Evolutionary conservation across 2,113 vertebrate genomes (phyloP), one percentile per base, ranked within the genome.

Genomic region (Bufo bufo): DNA sequence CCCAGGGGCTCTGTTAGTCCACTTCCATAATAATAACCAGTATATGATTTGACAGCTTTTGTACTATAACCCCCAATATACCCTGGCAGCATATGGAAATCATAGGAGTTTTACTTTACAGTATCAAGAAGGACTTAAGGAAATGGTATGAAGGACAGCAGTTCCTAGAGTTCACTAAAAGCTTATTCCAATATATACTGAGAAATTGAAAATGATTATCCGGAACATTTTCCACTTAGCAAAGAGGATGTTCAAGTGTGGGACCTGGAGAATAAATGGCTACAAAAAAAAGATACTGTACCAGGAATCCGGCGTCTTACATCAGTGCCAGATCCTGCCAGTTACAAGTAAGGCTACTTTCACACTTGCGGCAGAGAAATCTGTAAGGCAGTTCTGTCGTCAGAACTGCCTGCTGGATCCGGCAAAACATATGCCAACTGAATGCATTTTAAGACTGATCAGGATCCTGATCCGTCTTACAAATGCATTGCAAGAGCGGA

Each of bases 121-220:
- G 33, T 33, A 33, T 33, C 1, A 33, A 33, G 33, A 33, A 33
- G 33, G 33, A 65, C 63, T 6, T n/a, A 75, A 75, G 72, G 49
- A 7, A 77, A 77, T 49, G 3, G 14, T 77, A 20, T 20, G 74
- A 8, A 23, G 63, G 6, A 47, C 14, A 20, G 43, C 49, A 3
- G 72, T 49, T 47, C 45, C 6, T 16, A 7, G 16, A 43, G 33
- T 43, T 19, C 33, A 63, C 8, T 33, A 59, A 49, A 63, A 47
- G 79, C 54, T 13, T 49, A 63, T 47, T 82, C 16, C 58, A 63
- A 63, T 81, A 82, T 82, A 82, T 49, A 47, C 23, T n/a, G 43
- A 82, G 58, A 63, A 82, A 81, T 63, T 47, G 56, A 81, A 63
- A 61, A 47, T 63, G 79, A 82, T 63, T 47, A 82, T 65, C 16